Evolutionary conservation across 2,888 invertebrate species (phyloP).

Genomic region (Clitarchus hookeri): DNA sequence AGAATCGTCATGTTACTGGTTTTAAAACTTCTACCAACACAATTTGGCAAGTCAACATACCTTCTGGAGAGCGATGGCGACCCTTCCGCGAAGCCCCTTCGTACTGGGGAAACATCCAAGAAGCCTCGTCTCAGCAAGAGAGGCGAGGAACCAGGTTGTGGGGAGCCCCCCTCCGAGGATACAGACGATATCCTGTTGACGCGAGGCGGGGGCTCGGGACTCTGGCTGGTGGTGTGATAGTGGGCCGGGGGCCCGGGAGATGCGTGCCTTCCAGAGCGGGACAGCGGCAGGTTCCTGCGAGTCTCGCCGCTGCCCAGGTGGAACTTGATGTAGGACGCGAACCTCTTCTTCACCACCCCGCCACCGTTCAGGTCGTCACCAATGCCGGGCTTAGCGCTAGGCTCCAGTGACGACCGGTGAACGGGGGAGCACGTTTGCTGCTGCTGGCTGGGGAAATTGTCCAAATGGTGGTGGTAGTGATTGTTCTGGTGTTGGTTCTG

Average conservation of each 20-base stretch:
- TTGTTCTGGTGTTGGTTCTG: conserved; percentile 63
- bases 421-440: conserved; percentile 8
- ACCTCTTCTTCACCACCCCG: conserved; percentile 70
- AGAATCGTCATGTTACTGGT: no score
- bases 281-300: conserved; percentile 47
- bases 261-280: conserved; percentile 49
- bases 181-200: conserved; percentile 49
- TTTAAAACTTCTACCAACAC: background rate
- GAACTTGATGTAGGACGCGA: conserved; percentile 82
- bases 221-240: conserved; percentile 56
- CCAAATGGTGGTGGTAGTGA: conserved; percentile 30
- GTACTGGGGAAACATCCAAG: conserved; percentile 56
- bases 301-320: conserved; percentile 59
- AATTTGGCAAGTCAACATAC: conserved; percentile 50
- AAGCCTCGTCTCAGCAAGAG: conserved; percentile 64
- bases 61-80: conserved; percentile 62
- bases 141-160: conserved; percentile 51
- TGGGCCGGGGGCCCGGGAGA: conserved; percentile 41
- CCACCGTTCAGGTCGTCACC: conserved; percentile 18
- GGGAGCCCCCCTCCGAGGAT: conserved; percentile 33
- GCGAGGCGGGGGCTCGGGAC: conserved; percentile 65
- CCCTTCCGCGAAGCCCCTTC: conserved; percentile 47
- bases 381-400: background rate
- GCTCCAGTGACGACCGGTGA: background rate
- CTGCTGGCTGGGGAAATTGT: conserved; percentile 27